These are phyloP conservation scores for Lithobates pipiens DNA, from an alignment of 2,797 vertebrate species.

Conservation along the genomic window DNA sequence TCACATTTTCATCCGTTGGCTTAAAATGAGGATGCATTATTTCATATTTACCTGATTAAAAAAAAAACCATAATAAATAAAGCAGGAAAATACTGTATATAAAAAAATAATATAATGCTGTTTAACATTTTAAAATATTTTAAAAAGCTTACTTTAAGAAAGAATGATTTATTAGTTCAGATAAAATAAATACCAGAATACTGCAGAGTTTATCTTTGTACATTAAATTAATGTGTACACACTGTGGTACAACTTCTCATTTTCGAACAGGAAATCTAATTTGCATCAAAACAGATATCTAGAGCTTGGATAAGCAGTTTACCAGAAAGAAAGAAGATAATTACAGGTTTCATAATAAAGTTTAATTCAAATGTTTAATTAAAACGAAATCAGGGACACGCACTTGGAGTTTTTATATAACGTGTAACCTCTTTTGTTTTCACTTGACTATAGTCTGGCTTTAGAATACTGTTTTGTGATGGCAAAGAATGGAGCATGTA, in stretches of 20 bases:
- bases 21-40: too few relatives aligned
- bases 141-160: too few relatives aligned
- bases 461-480: background rate
- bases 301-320: background rate
- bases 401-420: background rate
- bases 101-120: too few relatives aligned
- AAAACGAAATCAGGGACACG: background rate
- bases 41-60: too few relatives aligned
- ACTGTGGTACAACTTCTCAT: background rate
- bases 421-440: background rate
- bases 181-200: background rate
- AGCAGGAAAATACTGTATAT: too few relatives aligned
- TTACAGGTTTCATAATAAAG: conserved; percentile 11
- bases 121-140: too few relatives aligned
- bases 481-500: background rate
- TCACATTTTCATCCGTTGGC: too few relatives aligned
- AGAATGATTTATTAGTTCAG: too few relatives aligned
- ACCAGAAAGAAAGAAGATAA: conserved; percentile 15
- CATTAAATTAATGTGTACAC: background rate
- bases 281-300: background rate
- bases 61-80: too few relatives aligned
- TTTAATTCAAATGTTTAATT: conserved; percentile 12
- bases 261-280: background rate
- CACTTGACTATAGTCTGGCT: background rate
- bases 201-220: background rate